Evolutionary conservation across 2,797 vertebrate species (phyloP).

Genomic region (Tadarida brasiliensis): DNA sequence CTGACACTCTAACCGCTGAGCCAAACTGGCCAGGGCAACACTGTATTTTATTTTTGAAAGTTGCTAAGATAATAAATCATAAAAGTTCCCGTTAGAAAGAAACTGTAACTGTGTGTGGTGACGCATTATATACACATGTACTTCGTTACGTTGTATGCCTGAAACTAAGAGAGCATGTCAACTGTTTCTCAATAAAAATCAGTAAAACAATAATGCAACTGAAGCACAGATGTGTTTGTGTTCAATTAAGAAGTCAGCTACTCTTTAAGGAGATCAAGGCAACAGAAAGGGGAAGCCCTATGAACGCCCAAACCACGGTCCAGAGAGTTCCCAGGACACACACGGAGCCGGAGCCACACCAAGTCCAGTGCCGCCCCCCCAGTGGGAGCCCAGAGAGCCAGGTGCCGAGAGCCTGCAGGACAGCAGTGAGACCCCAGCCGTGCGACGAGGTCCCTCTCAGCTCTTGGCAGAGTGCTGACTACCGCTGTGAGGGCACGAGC

Average conservation of each 20-base stretch:
- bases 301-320: fast-evolving
- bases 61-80: neutral
- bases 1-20: no score
- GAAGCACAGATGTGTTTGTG: neutral
- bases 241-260: neutral
- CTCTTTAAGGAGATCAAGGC: no score
- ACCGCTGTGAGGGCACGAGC: neutral
- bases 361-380: no score
- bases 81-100: neutral
- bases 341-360: neutral
- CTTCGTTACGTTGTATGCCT: neutral
- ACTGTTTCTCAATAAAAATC: neutral
- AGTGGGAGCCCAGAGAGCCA: neutral
- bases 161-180: neutral
- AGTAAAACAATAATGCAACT: neutral
- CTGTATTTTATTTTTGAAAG: neutral
- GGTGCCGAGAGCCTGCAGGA: no score
- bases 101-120: neutral
- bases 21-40: no score
- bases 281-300: neutral
- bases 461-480: neutral
- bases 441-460: neutral
- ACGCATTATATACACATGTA: neutral
- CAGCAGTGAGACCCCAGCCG: no score
- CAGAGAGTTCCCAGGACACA: neutral